Evolutionary conservation across 2,113 vertebrate species (phyloP).

Genomic region (Anarrhichthys ocellatus): DNA sequence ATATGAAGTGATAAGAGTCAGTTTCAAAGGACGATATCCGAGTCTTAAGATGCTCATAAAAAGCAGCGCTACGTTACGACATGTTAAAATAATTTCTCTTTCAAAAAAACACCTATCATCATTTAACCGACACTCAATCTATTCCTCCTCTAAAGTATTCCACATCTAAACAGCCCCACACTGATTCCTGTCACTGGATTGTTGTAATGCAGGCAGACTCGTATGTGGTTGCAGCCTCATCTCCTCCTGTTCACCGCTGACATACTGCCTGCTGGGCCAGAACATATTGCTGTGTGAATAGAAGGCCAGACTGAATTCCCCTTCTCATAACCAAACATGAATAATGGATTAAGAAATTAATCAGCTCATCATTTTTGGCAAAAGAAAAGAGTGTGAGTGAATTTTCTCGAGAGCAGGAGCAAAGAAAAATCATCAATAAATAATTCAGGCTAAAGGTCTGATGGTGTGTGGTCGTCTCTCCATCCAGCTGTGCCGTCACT

Average conservation of each 20-base stretch:
- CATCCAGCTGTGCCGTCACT: not conserved
- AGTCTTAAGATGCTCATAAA: not conserved
- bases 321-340: constrained; percentile 61
- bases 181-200: constrained; percentile 3
- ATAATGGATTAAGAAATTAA: constrained; percentile 67
- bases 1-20: not conserved
- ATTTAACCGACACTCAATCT: not conserved
- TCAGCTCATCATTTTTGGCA: constrained; percentile 49
- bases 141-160: constrained; percentile 3
- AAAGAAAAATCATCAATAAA: not conserved
- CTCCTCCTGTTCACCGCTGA: constrained; percentile 13
- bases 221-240: not conserved
- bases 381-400: not conserved
- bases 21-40: not conserved
- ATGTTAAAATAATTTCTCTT: not conserved
- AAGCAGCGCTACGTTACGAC: not conserved
- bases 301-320: constrained; percentile 18
- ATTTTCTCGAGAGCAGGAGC: not conserved
- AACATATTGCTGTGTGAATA: constrained; percentile 61
- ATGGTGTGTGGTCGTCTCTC: not conserved
- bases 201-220: constrained; percentile 18
- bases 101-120: constrained; percentile 8
- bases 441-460: not conserved
- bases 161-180: not conserved
- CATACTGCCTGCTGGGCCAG: constrained; percentile 12